Conservation (phyloP, 1,140 invertebrate species). For the Magallana angulata region DNA sequence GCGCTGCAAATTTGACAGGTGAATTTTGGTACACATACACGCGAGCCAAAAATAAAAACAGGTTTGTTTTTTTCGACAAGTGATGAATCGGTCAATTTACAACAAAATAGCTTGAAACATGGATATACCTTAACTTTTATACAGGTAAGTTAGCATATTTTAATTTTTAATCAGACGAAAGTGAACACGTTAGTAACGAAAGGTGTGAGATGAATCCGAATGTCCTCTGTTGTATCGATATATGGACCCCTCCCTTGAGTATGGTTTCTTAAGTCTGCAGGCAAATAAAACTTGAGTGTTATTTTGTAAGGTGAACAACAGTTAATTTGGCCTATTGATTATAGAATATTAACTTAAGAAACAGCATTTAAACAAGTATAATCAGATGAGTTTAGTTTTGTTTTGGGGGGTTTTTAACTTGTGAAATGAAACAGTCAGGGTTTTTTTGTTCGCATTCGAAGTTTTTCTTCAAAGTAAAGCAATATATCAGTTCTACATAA, state of each 20-base stretch:
- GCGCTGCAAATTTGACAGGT: neutral
- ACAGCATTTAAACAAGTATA: too few relatives aligned
- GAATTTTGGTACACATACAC: neutral
- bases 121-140: neutral
- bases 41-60: conserved; percentile 28
- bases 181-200: neutral
- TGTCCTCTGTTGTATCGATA: neutral
- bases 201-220: conserved; percentile 16
- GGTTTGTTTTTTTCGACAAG: conserved; percentile 22
- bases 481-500: too few relatives aligned
- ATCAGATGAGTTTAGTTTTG: too few relatives aligned
- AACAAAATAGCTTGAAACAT: neutral
- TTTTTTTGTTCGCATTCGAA: too few relatives aligned
- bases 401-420: too few relatives aligned
- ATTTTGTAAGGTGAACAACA: too few relatives aligned
- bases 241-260: conserved; percentile 1
- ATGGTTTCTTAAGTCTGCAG: too few relatives aligned
- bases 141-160: neutral
- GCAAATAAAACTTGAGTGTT: too few relatives aligned
- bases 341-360: too few relatives aligned
- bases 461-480: too few relatives aligned
- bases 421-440: too few relatives aligned
- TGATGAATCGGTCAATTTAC: neutral
- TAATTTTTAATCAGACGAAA: neutral
- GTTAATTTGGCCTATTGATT: too few relatives aligned